A percentile compares a stretch with the other conserved stretches of the same genome.
phyloP scores from a whole-genome alignment of 2,888 invertebrate species.

The Habrosyne pyritoides region DNA sequence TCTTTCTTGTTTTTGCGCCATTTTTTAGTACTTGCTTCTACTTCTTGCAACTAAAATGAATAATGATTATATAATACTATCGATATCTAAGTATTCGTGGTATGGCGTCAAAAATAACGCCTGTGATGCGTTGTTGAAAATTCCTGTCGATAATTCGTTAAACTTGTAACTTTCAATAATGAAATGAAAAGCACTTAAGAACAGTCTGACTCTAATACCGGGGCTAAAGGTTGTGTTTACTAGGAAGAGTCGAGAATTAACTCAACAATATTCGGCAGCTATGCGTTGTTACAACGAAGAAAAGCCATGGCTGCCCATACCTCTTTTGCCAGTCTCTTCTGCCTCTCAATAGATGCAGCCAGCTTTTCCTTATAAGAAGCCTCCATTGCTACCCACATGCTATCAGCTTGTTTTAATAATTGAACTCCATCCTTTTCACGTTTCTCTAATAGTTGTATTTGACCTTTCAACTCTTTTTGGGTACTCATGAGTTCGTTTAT shows the following conservation, averaged over 20 bases:
- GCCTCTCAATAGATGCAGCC: slow-evolving; percentile 50
- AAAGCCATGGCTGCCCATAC: slow-evolving; percentile 34
- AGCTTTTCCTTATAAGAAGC: slow-evolving; percentile 71
- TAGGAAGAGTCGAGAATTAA: too few relatives aligned
- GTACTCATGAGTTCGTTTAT: slow-evolving; percentile 76
- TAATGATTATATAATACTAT: too few relatives aligned
- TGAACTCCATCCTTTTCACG: slow-evolving; percentile 82
- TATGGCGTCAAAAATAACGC: too few relatives aligned
- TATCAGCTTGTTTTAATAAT: slow-evolving; percentile 82
- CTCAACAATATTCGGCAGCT: too few relatives aligned
- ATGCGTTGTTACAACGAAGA: too few relatives aligned
- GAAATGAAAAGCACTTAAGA: too few relatives aligned
- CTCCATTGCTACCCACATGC: slow-evolving; percentile 82
- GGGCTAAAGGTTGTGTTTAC: too few relatives aligned
- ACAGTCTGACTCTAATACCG: too few relatives aligned
- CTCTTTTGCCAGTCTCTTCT: slow-evolving; percentile 53
- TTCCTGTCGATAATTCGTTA: too few relatives aligned
- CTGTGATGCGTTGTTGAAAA: too few relatives aligned
- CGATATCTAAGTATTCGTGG: too few relatives aligned
- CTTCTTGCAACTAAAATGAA: slow-evolving; percentile 52
- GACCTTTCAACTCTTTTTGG: slow-evolving; percentile 77
- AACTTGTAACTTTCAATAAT: too few relatives aligned
- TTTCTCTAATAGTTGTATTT: slow-evolving; percentile 83
- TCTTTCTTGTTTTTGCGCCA: slow-evolving; percentile 70
- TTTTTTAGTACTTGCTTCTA: slow-evolving; percentile 55